These are phyloP conservation scores for Alethe diademata DNA, from an alignment of 2,113 vertebrate genomes.

Conservation along the genomic window DNA sequence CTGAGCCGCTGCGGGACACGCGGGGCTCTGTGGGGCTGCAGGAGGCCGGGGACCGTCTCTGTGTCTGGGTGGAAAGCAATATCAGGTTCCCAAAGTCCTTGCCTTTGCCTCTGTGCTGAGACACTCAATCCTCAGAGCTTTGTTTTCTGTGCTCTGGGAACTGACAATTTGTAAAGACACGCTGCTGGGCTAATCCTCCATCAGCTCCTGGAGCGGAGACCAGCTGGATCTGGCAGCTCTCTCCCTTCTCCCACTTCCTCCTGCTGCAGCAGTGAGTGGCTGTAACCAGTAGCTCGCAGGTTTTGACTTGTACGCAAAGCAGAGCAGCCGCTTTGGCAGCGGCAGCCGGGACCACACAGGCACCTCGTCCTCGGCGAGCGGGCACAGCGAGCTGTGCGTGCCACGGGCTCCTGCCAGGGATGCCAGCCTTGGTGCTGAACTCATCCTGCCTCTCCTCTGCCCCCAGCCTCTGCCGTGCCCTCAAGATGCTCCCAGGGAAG, in stretches of 20 bases:
- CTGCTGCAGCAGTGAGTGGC: background rate
- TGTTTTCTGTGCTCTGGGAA: conserved; percentile 14
- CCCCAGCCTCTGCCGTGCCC: background rate
- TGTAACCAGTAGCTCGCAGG: background rate
- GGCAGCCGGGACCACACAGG: background rate
- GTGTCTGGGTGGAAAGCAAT: background rate
- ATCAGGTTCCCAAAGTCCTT: background rate
- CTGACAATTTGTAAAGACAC: background rate
- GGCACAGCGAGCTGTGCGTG: fast-evolving
- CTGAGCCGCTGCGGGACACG: background rate
- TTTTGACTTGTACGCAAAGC: background rate
- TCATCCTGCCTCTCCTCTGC: background rate
- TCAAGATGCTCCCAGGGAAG: background rate
- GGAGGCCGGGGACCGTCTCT: background rate
- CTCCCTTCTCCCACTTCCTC: background rate
- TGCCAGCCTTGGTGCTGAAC: conserved; percentile 10
- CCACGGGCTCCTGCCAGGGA: fast-evolving
- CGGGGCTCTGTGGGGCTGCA: fast-evolving
- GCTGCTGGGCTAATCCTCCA: conserved; percentile 46
- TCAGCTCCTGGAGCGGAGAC: background rate
- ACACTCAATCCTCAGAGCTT: background rate
- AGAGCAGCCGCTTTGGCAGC: background rate
- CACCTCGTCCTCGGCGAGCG: background rate
- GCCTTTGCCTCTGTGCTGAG: background rate
- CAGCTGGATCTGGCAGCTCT: conserved; percentile 39